A percentile compares a stretch with the other conserved stretches of the same genome.
Evolutionary conservation across 2,797 vertebrate genomes (phyloP).

Genomic region (Hyperoplus lanceolatus): DNA sequence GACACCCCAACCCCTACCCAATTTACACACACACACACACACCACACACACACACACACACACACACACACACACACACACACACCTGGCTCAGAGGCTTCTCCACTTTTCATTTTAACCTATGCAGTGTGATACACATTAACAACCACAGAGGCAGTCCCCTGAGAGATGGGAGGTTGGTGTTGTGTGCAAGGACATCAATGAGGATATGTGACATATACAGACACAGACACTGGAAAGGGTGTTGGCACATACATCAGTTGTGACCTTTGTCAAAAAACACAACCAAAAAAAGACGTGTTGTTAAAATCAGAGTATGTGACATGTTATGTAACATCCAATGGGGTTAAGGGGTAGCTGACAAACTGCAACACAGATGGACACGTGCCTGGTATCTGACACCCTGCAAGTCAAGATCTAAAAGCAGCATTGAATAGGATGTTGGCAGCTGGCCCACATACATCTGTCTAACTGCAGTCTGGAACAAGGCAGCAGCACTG

Average conservation of each 20-base stretch:
- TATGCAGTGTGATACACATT: slow-evolving; percentile 43
- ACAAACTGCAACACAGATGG: slow-evolving; percentile 62
- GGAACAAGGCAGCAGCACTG: slow-evolving; percentile 42
- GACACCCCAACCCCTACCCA: no score
- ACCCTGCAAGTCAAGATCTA: slow-evolving; percentile 44
- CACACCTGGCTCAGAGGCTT: neutral
- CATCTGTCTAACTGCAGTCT: slow-evolving; percentile 57
- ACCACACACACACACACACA: no score
- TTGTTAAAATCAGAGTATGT: slow-evolving; percentile 46
- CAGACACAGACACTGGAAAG: slow-evolving; percentile 40
- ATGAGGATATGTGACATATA: slow-evolving; percentile 43
- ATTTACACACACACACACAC: no score
- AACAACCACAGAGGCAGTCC: slow-evolving; percentile 41
- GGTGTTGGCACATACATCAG: slow-evolving; percentile 45
- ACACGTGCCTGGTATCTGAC: slow-evolving; percentile 49
- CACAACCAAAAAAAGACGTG: slow-evolving; percentile 21
- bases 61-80: no score
- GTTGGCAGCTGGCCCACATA: slow-evolving; percentile 46
- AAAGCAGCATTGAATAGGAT: slow-evolving; percentile 47
- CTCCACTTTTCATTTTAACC: slow-evolving; percentile 23
- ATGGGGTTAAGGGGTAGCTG: slow-evolving; percentile 47
- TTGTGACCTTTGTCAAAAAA: slow-evolving; percentile 58
- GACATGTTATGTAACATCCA: slow-evolving; percentile 41
- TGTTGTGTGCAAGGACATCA: slow-evolving; percentile 49
- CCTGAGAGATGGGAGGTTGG: slow-evolving; percentile 19